Percentiles rank a stretch among this genome's conserved stretches.
Evolutionary conservation across 1,140 invertebrate species (phyloP).

Genomic region (Saxidomus purpurata): DNA sequence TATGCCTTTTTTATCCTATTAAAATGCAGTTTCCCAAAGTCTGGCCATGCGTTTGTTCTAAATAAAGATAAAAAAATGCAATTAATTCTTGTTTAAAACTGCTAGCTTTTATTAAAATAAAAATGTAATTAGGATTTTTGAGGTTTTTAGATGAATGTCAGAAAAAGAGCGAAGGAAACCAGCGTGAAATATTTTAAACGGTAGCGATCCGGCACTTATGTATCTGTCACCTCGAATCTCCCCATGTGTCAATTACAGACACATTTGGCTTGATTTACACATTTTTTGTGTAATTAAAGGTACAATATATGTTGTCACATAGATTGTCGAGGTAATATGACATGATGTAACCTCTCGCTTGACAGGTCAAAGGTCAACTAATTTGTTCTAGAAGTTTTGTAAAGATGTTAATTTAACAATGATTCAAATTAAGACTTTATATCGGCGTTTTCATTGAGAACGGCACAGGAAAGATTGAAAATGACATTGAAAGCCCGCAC

Average conservation of each 20-base stretch:
- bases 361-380: neutral
- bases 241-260: conserved; percentile 11
- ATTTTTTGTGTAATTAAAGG: conserved; percentile 20
- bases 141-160: too few species aligned
- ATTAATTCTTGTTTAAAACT: too few species aligned
- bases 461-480: too few species aligned
- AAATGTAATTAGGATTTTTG: too few species aligned
- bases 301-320: neutral
- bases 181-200: conserved; percentile 5
- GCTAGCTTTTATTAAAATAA: too few species aligned
- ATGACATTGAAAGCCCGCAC: too few species aligned
- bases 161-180: neutral
- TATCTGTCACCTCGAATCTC: neutral
- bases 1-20: too few species aligned
- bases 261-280: conserved; percentile 19
- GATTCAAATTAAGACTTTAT: neutral
- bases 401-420: neutral
- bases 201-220: conserved; percentile 1
- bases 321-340: conserved; percentile 3
- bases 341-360: conserved; percentile 1
- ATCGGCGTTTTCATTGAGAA: too few species aligned
- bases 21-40: too few species aligned
- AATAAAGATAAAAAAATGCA: too few species aligned
- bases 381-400: neutral
- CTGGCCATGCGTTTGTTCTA: too few species aligned